Conservation (phyloP, 1,140 invertebrate genomes). For the Adelges cooleyi region DNA sequence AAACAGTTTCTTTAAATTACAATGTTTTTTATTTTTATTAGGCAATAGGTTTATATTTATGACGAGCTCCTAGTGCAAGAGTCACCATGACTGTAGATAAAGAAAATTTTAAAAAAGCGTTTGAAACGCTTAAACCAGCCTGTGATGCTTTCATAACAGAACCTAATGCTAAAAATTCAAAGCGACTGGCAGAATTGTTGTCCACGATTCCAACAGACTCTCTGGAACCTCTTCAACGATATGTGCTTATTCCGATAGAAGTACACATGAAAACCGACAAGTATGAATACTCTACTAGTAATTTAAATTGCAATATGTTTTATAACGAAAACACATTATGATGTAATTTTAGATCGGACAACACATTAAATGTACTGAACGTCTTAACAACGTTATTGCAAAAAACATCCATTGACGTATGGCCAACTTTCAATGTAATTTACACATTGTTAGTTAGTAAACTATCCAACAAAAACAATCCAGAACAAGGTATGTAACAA, state of each 20-base stretch:
- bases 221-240: neutral
- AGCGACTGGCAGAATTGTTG: neutral
- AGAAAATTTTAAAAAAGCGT: neutral
- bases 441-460: neutral
- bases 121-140: slow-evolving; percentile 10
- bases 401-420: neutral
- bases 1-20: too few species aligned
- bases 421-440: neutral
- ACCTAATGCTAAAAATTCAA: slow-evolving; percentile 3
- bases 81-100: neutral
- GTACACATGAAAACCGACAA: slow-evolving; percentile 10
- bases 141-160: slow-evolving; percentile 25
- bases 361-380: neutral
- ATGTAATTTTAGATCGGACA: neutral
- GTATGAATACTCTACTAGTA: neutral
- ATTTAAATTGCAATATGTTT: too few species aligned
- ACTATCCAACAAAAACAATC: neutral
- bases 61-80: too few species aligned
- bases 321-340: neutral
- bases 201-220: neutral
- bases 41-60: too few species aligned
- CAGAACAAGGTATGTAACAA: neutral
- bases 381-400: neutral
- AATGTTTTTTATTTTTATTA: too few species aligned
- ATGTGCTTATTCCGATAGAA: slow-evolving; percentile 19